Evolutionary conservation across 2,797 vertebrate genomes (phyloP).

Genomic region (Rhinella marina): DNA sequence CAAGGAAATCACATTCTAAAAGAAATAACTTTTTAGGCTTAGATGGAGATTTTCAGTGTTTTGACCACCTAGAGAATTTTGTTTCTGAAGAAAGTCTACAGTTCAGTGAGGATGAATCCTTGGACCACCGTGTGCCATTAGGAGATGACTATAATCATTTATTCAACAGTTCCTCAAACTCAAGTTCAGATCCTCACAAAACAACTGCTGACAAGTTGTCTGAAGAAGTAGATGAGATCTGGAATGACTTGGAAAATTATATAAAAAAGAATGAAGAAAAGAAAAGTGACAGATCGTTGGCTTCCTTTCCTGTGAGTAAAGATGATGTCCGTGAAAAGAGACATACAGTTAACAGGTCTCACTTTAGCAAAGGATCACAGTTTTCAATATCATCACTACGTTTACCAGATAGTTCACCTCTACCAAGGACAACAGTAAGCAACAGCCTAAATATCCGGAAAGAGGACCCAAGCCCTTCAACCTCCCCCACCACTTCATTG

Average conservation of each 20-base stretch:
- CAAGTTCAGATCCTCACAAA: conserved; percentile 75
- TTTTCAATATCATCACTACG: conserved; percentile 67
- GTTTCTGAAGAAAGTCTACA: conserved; percentile 88
- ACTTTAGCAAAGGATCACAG: conserved; percentile 67
- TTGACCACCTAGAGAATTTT: conserved; percentile 75
- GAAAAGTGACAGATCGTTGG: conserved; percentile 87
- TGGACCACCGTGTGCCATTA: conserved; percentile 68
- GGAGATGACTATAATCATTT: conserved; percentile 76
- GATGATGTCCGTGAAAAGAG: conserved; percentile 77
- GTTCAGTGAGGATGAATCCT: conserved; percentile 78
- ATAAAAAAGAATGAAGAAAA: conserved; percentile 94
- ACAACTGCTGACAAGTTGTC: conserved; percentile 86
- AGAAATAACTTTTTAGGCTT: conserved; percentile 74
- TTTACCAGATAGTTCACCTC: conserved; percentile 78
- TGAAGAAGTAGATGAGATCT: conserved; percentile 94
- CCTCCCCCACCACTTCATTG: conserved; percentile 69
- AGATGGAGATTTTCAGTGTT: conserved; percentile 78
- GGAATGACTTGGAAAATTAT: conserved; percentile 97
- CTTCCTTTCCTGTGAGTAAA: conserved; percentile 90
- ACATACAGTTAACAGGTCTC: conserved; percentile 64
- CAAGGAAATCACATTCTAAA: conserved; percentile 68
- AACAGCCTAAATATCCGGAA: conserved; percentile 80
- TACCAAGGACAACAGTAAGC: conserved; percentile 77
- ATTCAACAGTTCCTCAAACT: conserved; percentile 77
- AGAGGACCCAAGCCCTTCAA: conserved; percentile 78